These are phyloP conservation scores for Speoplatyrhinus poulsoni DNA, from an alignment of 2,113 vertebrate species.

Conservation along the genomic window DNA sequence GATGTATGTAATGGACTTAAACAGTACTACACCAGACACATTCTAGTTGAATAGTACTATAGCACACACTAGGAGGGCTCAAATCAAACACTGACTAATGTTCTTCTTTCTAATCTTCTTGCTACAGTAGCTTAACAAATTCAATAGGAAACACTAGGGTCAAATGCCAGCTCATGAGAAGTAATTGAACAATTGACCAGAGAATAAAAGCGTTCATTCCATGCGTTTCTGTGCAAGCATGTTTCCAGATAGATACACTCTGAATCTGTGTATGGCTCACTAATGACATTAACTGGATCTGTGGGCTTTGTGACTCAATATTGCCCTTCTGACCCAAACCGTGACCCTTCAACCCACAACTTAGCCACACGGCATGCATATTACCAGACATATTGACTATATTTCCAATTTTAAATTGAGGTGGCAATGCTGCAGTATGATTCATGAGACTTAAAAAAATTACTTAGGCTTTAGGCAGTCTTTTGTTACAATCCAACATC, in stretches of 20 bases:
- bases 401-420: conserved; percentile 25
- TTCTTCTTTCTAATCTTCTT: conserved; percentile 27
- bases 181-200: conserved; percentile 70
- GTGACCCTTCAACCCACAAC: conserved; percentile 48
- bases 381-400: conserved; percentile 24
- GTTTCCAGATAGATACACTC: conserved; percentile 52
- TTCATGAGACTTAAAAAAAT: conserved; percentile 24
- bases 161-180: conserved; percentile 53
- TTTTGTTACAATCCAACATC: conserved; percentile 30
- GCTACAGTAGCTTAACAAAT: conserved; percentile 40
- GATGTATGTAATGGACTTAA: too few species aligned
- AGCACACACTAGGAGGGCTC: not conserved
- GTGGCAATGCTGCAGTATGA: conserved; percentile 26
- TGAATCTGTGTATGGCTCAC: conserved; percentile 43
- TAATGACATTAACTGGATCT: conserved; percentile 65
- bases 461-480: conserved; percentile 15
- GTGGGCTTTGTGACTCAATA: conserved; percentile 39
- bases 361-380: conserved; percentile 11
- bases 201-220: conserved; percentile 61
- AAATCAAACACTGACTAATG: not conserved
- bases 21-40: too few species aligned
- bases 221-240: conserved; percentile 35
- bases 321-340: conserved; percentile 42
- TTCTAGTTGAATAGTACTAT: too few species aligned
- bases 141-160: conserved; percentile 55